These are phyloP conservation scores for Eunapius fragilis DNA, from an alignment of 37 sponge, comb jelly and placozoan genomes.

Conservation along the genomic window DNA sequence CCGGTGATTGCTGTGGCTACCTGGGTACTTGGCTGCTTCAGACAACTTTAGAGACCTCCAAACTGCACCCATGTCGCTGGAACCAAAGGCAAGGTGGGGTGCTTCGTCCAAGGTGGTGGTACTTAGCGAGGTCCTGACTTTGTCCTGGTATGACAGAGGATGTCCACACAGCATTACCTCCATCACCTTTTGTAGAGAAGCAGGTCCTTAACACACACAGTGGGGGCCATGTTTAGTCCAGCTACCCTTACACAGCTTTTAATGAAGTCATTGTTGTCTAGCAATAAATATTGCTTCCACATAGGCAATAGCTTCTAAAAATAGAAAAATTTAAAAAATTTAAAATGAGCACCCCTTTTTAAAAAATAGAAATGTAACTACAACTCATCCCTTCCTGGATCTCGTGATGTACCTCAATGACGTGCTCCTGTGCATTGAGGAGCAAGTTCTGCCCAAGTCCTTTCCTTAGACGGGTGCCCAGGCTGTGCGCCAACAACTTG, in stretches of 20 bases:
- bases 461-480: slow-evolving; percentile 39
- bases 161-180: background rate
- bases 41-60: slow-evolving; percentile 52
- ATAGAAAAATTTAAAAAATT: no score
- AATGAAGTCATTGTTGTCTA: slow-evolving; percentile 43
- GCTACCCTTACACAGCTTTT: slow-evolving; percentile 48
- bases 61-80: slow-evolving; percentile 8
- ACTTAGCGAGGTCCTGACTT: background rate
- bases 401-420: slow-evolving; percentile 47
- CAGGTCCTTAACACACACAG: background rate
- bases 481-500: background rate
- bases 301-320: slow-evolving; percentile 36
- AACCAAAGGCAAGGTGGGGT: background rate
- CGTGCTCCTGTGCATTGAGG: slow-evolving; percentile 41
- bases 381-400: background rate
- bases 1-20: background rate
- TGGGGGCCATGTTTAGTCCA: slow-evolving; percentile 8
- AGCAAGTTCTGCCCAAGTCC: slow-evolving; percentile 70
- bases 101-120: background rate
- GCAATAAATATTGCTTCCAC: slow-evolving; percentile 50
- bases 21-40: slow-evolving; percentile 52
- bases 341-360: no score
- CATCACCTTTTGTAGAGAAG: background rate
- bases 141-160: background rate
- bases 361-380: no score